Percentiles rank a stretch among this genome's conserved stretches.
phyloP scores from a whole-genome alignment of 2,888 invertebrate species.

The Escarpia spicata region DNA sequence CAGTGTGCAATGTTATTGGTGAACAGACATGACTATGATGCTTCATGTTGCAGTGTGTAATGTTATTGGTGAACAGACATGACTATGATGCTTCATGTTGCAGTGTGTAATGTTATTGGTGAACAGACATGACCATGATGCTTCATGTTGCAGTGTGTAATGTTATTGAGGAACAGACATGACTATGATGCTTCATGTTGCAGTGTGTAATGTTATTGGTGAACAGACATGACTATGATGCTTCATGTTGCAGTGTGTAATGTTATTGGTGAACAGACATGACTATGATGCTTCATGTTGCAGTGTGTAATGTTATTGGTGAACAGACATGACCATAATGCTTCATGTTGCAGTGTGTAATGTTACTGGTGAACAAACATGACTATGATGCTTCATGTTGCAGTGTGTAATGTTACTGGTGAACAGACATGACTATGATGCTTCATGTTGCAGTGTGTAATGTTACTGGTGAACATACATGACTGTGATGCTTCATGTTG shows the following conservation, averaged over 20 bases:
- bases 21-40: background rate
- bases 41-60: background rate
- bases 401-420: background rate
- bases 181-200: background rate
- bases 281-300: background rate
- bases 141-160: background rate
- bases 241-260: background rate
- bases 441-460: background rate
- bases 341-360: background rate
- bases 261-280: background rate
- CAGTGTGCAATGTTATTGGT: background rate
- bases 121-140: background rate
- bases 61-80: background rate
- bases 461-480: background rate
- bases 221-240: background rate
- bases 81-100: background rate
- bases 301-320: background rate
- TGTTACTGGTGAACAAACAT: background rate
- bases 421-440: background rate
- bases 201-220: background rate
- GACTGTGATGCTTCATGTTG: background rate
- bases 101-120: background rate
- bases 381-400: background rate
- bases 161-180: background rate
- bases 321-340: background rate